Conservation (phyloP, 2,797 vertebrate genomes). For the Parambassis ranga region DNA sequence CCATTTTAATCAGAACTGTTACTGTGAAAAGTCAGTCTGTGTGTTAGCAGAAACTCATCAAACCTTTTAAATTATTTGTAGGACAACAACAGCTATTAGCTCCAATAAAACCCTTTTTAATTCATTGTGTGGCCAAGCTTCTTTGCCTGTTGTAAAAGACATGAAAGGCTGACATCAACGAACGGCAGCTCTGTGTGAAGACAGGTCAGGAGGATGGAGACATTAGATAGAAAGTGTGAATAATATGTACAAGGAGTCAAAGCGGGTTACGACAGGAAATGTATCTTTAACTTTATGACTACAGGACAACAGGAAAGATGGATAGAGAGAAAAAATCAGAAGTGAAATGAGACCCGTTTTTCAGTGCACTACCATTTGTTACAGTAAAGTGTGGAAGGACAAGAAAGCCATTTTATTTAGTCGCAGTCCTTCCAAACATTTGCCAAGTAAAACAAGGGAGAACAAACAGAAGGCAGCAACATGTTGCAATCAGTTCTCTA, state of each 20-base stretch:
- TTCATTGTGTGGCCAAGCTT: background rate
- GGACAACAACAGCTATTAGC: background rate
- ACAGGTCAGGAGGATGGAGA: background rate
- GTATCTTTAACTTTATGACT: background rate
- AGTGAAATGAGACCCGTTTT: no score
- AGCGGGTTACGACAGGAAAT: no score
- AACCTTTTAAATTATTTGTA: background rate
- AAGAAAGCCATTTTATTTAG: constrained; percentile 11
- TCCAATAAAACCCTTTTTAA: background rate
- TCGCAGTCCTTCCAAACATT: background rate
- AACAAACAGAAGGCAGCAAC: constrained; percentile 23
- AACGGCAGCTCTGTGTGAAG: background rate
- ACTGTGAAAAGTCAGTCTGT: no score
- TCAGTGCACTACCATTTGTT: background rate
- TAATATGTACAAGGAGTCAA: no score
- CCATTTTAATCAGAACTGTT: background rate
- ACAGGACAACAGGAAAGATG: background rate
- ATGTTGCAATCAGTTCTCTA: constrained; percentile 5
- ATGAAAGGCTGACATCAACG: constrained; percentile 13
- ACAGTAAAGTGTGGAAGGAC: background rate
- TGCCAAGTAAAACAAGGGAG: constrained; percentile 39
- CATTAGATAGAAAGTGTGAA: background rate
- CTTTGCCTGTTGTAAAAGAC: background rate
- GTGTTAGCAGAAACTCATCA: background rate
- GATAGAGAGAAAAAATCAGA: background rate